phyloP scores from a whole-genome alignment of 2,888 invertebrate genomes.

The Epirrhoe alternata region DNA sequence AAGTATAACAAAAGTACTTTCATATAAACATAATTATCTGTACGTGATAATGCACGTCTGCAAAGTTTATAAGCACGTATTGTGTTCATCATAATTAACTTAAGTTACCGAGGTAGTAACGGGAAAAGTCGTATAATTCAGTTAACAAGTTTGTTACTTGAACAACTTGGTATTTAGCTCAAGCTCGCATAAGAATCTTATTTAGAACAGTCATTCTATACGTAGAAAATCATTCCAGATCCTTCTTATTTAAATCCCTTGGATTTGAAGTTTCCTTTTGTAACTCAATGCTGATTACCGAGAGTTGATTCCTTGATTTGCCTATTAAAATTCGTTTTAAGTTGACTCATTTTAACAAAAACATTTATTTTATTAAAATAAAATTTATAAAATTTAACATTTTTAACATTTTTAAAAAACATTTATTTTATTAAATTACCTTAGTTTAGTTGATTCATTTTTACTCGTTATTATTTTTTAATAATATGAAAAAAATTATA shows the following conservation, averaged over 20 bases:
- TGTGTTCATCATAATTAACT: slow-evolving; percentile 60
- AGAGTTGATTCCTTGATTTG: neutral
- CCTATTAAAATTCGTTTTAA: too few species aligned
- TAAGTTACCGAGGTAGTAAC: slow-evolving; percentile 56
- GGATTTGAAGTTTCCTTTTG: neutral
- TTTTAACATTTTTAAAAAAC: too few species aligned
- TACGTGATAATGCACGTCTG: slow-evolving; percentile 34
- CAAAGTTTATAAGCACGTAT: slow-evolving; percentile 51
- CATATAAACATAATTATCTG: neutral
- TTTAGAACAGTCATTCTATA: slow-evolving; percentile 43
- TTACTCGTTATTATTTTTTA: too few species aligned
- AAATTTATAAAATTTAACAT: too few species aligned
- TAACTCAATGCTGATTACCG: neutral
- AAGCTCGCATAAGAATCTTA: slow-evolving; percentile 56
- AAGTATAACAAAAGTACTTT: too few species aligned
- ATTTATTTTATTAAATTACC: too few species aligned
- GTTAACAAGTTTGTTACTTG: slow-evolving; percentile 62
- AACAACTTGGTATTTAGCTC: slow-evolving; percentile 60
- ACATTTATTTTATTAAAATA: too few species aligned
- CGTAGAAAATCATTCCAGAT: slow-evolving; percentile 5
- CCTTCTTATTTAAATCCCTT: neutral
- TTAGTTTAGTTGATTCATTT: too few species aligned
- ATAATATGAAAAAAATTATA: too few species aligned
- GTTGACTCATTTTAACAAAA: too few species aligned
- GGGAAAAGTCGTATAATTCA: slow-evolving; percentile 65